Conservation (phyloP, 2,113 vertebrate species). For the Hyaena hyaena region DNA sequence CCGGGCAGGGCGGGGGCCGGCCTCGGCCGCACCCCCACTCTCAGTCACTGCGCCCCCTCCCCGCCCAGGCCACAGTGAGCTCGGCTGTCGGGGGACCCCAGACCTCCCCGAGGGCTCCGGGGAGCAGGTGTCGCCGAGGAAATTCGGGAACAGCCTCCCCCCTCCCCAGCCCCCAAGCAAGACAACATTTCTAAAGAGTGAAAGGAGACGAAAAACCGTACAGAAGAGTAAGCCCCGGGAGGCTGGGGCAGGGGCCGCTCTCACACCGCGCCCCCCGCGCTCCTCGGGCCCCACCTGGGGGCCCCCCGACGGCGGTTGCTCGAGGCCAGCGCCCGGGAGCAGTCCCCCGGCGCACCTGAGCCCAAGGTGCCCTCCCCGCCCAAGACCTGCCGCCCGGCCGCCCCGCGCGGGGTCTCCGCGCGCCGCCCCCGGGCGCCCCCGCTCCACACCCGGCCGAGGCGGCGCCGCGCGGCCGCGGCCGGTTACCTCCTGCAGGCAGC, state of each 20-base stretch:
- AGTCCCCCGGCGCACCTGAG: conserved; percentile 12
- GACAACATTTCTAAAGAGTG: background rate
- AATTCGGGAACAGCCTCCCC: background rate
- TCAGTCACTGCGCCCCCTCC: background rate
- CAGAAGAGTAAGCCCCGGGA: background rate
- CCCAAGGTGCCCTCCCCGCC: background rate
- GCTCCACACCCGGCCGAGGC: background rate
- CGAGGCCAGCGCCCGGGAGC: background rate
- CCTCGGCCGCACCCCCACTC: background rate
- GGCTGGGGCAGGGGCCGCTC: background rate
- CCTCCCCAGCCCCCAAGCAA: background rate
- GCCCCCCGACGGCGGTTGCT: background rate
- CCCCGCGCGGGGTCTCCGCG: background rate
- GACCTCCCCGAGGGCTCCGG: background rate
- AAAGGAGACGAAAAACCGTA: background rate
- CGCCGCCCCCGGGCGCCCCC: background rate
- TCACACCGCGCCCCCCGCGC: background rate
- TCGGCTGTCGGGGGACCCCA: background rate
- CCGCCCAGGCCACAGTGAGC: background rate
- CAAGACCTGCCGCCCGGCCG: background rate
- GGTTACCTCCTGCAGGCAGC: background rate
- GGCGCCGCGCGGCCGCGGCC: background rate
- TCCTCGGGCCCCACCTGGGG: background rate
- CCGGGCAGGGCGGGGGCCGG: background rate
- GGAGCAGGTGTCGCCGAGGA: background rate